Base-by-base conservation (phyloP, 1,140 invertebrate genomes). In the Solen grandis region DNA sequence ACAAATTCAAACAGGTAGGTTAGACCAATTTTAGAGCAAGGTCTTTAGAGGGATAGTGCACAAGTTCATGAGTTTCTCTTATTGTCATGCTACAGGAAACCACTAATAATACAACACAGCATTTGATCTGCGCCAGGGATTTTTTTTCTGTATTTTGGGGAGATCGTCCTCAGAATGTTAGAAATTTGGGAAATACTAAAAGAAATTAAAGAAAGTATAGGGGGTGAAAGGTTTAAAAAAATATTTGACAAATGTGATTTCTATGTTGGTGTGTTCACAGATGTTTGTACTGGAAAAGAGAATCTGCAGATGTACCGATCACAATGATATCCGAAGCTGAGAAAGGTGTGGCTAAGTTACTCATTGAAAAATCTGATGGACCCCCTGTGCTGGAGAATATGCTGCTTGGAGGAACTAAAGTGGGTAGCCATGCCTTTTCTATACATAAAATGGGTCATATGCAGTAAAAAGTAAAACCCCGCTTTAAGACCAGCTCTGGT, bases 261-360 rank as follows among this genome's bases (percentile, higher is more conserved):
- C n/a, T n/a, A n/a, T n/a, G n/a, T n/a, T n/a, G n/a, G n/a, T n/a
- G n/a, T n/a, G n/a, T n/a, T n/a, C n/a, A n/a, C 8, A 80, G 77
- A 63, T 80, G 77, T 31, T 63, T 80, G 38, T 46, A 36, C 35
- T 80, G 77, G 77, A 72, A 80, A 31, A 31, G 46, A 25, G 46
- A 5, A 4, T 55, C 19, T n/a, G 38, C 5, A 19, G 25, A 1
- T 8, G 22, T 80, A 8, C 77, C 77, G 5, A 54, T 41, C 2
- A 52, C 55, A 1, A 80, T 80, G 77, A 33, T 54, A 16, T 62
- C 27, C 25, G 77, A 63, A 10, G 31, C 29, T 22, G 77, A 80
- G 31, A 59, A 70, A 1, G 77, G 77, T 19, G 27, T 80, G 13
- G 77, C 77, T 25, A 80, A 80, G 29, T 22, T 80, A 2, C 14